These are phyloP conservation scores for Pycnonotus jocosus DNA, from an alignment of 2,113 vertebrate genomes.

Conservation along the genomic window DNA sequence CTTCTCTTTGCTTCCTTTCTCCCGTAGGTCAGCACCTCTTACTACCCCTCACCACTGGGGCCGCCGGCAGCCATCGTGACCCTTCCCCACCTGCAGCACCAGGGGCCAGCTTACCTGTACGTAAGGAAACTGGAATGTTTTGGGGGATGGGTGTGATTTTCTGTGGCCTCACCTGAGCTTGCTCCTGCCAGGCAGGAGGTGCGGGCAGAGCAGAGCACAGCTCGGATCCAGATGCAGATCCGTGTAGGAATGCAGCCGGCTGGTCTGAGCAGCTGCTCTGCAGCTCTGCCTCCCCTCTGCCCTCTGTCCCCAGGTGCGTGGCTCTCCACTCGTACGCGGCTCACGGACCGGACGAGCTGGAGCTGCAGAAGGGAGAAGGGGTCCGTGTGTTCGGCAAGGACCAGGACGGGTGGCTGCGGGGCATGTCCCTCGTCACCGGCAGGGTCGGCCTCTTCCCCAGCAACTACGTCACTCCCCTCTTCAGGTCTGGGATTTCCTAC, in stretches of 20 bases:
- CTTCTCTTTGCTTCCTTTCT: not conserved
- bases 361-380: conserved; percentile 90
- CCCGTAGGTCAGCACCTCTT: conserved; percentile 59
- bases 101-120: conserved; percentile 69
- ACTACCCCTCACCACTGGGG: conserved; percentile 43
- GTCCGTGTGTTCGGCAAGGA: conserved; percentile 86
- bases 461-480: conserved; percentile 85
- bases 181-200: rapidly evolving
- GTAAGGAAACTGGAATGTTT: not conserved
- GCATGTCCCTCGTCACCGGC: conserved; percentile 86
- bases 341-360: conserved; percentile 81
- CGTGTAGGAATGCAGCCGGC: rapidly evolving
- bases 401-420: conserved; percentile 90
- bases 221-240: not conserved
- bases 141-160: rapidly evolving
- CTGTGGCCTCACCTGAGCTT: not conserved
- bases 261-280: too few species aligned
- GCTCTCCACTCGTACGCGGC: conserved; percentile 84
- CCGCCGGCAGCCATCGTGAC: conserved; percentile 61
- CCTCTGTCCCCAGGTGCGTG: conserved; percentile 76
- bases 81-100: conserved; percentile 72
- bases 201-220: not conserved
- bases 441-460: conserved; percentile 88
- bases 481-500: conserved; percentile 73
- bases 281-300: not conserved